Percentiles rank a stretch among this genome's conserved stretches.
Evolutionary conservation across 1,140 invertebrate genomes (phyloP).

Genomic region (Heterodera carotae): DNA sequence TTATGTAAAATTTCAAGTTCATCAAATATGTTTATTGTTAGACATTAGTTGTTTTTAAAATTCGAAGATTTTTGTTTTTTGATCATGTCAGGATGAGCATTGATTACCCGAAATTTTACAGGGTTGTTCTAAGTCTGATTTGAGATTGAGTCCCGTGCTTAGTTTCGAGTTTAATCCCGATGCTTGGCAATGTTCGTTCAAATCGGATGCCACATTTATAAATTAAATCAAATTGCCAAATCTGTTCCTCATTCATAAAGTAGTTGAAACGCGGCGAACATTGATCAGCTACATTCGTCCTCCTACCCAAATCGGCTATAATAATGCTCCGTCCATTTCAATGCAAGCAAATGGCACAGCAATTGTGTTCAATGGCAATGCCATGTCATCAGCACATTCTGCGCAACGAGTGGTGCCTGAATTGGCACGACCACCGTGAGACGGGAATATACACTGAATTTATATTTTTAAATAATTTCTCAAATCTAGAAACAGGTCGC

Average conservation of each 20-base stretch:
- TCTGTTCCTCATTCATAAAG: not conserved
- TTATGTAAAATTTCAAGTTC: too few species aligned
- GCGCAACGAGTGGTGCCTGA: not conserved
- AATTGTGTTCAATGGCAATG: not conserved
- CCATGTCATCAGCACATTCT: not conserved
- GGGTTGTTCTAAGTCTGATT: too few species aligned
- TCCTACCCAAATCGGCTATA: not conserved
- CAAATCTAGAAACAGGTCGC: not conserved
- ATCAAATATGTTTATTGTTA: too few species aligned
- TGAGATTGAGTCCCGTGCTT: too few species aligned
- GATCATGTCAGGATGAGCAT: too few species aligned
- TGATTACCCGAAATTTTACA: too few species aligned
- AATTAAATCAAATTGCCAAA: not conserved
- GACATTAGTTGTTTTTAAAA: too few species aligned
- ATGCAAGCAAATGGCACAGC: not conserved
- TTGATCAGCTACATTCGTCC: not conserved
- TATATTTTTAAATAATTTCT: not conserved
- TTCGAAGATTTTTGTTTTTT: too few species aligned
- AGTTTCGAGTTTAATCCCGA: too few species aligned
- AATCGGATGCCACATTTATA: not conserved
- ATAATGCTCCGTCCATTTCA: not conserved
- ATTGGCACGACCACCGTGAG: not conserved
- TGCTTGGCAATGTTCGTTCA: not conserved
- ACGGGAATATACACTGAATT: not conserved
- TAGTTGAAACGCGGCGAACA: not conserved